A percentile compares a stretch with the other conserved stretches of the same genome.
These are phyloP conservation scores for Loriculus beryllinus DNA, from an alignment of 2,797 vertebrate species.

Conservation along the genomic window DNA sequence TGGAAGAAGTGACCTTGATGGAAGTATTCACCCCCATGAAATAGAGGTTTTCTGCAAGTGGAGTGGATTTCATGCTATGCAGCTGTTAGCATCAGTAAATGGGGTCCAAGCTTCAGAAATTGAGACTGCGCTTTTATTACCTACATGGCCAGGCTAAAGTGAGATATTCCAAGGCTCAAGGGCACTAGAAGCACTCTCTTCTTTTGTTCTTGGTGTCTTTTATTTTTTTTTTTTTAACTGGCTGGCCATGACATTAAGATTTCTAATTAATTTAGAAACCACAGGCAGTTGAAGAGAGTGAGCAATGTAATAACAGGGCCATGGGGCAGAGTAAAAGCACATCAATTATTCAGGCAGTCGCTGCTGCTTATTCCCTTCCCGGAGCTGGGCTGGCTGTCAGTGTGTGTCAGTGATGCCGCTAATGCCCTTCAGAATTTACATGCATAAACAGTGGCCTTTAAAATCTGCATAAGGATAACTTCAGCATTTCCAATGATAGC, in stretches of 20 bases:
- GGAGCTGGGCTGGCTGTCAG: slow-evolving; percentile 67
- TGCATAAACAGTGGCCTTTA: slow-evolving; percentile 64
- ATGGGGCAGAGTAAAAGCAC: slow-evolving; percentile 58
- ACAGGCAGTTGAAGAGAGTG: slow-evolving; percentile 55
- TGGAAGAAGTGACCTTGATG: neutral
- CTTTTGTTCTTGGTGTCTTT: neutral
- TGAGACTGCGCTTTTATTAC: neutral
- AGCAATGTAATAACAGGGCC: slow-evolving; percentile 57
- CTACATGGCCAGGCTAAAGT: neutral
- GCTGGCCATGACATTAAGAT: slow-evolving; percentile 56
- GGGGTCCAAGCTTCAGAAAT: neutral
- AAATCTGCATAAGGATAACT: slow-evolving; percentile 57
- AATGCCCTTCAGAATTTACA: slow-evolving; percentile 72
- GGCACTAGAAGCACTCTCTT: neutral
- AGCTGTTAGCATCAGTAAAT: neutral
- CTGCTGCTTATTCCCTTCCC: slow-evolving; percentile 62
- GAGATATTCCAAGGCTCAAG: slow-evolving; percentile 32
- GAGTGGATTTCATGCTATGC: neutral
- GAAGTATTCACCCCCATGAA: rapidly evolving
- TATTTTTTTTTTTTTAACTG: neutral
- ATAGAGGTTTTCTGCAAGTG: neutral
- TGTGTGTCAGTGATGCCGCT: slow-evolving; percentile 62
- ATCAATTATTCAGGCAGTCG: slow-evolving; percentile 69
- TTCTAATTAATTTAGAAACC: slow-evolving; percentile 72
- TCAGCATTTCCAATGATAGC: slow-evolving; percentile 7